Percentiles rank a stretch among this genome's conserved stretches.
Evolutionary conservation across 2,797 vertebrate species (phyloP).

Genomic region (Notoglanidium macrostoma): DNA sequence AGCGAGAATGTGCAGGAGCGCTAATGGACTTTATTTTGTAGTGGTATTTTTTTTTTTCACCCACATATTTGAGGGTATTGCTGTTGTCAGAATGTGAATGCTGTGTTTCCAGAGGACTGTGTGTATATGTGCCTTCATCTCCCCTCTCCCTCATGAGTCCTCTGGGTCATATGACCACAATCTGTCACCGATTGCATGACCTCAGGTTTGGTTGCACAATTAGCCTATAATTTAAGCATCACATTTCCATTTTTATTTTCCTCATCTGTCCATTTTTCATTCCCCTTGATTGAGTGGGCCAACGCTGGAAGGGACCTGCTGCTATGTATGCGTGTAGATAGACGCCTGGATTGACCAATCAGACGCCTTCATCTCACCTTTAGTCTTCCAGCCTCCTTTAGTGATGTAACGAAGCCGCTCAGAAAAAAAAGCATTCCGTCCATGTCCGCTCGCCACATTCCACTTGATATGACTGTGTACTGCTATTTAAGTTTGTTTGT

Average conservation of each 20-base stretch:
- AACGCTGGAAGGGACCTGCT: conserved; percentile 83
- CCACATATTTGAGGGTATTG: conserved; percentile 27
- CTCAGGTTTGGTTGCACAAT: conserved; percentile 37
- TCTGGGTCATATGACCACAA: conserved; percentile 45
- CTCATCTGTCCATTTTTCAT: conserved; percentile 69
- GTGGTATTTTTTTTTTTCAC: not conserved
- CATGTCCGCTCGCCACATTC: conserved; percentile 82
- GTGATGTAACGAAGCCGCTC: conserved; percentile 71
- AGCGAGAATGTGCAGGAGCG: conserved; percentile 16
- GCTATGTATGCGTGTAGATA: conserved; percentile 81
- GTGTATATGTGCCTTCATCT: conserved; percentile 52
- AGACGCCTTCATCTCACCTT: conserved; percentile 72
- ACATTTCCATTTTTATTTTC: conserved; percentile 45
- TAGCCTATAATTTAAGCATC: conserved; percentile 20
- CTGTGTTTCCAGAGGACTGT: conserved; percentile 30
- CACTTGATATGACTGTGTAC: conserved; percentile 88
- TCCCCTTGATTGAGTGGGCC: conserved; percentile 70
- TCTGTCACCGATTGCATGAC: conserved; percentile 20
- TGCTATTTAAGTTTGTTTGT: conserved; percentile 92
- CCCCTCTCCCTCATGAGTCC: conserved; percentile 26
- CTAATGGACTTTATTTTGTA: conserved; percentile 30
- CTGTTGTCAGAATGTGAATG: conserved; percentile 41
- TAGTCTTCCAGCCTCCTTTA: conserved; percentile 76
- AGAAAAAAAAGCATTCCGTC: conserved; percentile 75
- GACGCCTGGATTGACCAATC: conserved; percentile 79